Percentiles rank a stretch among this genome's conserved stretches.
phyloP scores from a whole-genome alignment of 1,140 invertebrate species.

The Cydia amplana region DNA sequence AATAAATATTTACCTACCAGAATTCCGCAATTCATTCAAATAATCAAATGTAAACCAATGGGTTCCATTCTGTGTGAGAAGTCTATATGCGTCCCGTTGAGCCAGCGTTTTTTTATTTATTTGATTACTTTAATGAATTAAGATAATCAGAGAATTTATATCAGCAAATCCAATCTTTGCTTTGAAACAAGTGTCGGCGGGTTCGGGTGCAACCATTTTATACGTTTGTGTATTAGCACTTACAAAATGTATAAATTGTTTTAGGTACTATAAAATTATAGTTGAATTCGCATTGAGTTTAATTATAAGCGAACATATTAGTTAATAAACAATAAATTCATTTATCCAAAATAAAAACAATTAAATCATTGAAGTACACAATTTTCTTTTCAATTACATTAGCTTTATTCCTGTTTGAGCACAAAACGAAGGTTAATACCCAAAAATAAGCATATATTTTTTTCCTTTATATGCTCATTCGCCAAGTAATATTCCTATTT shows the following conservation, averaged over 20 bases:
- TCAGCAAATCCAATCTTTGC: too few species aligned
- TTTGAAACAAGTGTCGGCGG: neutral
- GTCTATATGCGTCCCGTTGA: too few species aligned
- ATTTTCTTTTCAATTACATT: conserved; percentile 8
- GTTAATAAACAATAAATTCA: neutral
- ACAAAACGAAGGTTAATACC: neutral
- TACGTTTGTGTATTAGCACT: neutral
- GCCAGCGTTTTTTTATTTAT: too few species aligned
- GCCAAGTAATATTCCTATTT: too few species aligned
- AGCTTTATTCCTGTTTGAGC: neutral
- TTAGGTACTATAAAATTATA: neutral
- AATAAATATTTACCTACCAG: too few species aligned
- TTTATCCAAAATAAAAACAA: neutral
- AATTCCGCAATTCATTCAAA: too few species aligned
- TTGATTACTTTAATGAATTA: too few species aligned
- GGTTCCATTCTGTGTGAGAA: too few species aligned
- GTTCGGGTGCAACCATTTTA: neutral
- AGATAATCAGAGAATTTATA: too few species aligned
- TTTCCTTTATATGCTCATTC: too few species aligned
- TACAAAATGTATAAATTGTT: neutral
- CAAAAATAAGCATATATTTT: neutral
- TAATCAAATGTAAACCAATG: too few species aligned
- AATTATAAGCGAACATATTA: neutral
- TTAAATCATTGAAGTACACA: conserved; percentile 5
- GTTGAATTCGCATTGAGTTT: neutral